Evolutionary conservation across 2,113 vertebrate genomes (phyloP), one percentile per base, ranked within the genome.

Genomic region (Cromileptes altivelis): DNA sequence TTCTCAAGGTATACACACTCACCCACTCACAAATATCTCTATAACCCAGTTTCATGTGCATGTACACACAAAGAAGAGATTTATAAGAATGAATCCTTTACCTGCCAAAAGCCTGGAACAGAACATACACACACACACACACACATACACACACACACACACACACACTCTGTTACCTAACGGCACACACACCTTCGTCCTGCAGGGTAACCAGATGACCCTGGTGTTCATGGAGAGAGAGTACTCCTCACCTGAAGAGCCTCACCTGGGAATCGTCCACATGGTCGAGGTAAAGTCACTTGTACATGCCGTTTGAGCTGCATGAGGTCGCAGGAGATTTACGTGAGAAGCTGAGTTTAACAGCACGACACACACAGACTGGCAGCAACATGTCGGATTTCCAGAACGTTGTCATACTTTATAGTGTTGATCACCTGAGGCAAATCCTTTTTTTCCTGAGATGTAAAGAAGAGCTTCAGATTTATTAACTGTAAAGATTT

Each of bases 151-250:
- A 10, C 14, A 15, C 6, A 6, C 17, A 50, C 37, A 25, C 3
- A 30, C n/a, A 3, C 45, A 30, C 64, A 25, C 7, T 5, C 18
- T 68, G 15, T 50, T 19, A 18, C 17, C 17, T 30, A 49, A 45
- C 23, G 21, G 9, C 57, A 64, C 45, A 69, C 60, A 47, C 55
- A 53, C 19, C 9, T 9, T 57, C 9, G 3, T 61, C 10, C 13
- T 84, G 19, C 92, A 99, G 98, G 98, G 98, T 1, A 99, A 98
- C 91, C 97, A 99, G 90, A 99, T 99, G 98, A 98, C 95, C 17
- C 92, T 99, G 89, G 96, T 96, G 78, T 99, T 96, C 91, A 95
- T 97, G 93, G 97, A 98, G 90, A 86, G 95, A 0, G 91, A 86
- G 3, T 97, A 97, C 80, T 95, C 97, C 0, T 87, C 92, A 1